These are phyloP conservation scores for Tetheella fluctuosa DNA, from an alignment of 2,888 invertebrate species.

Conservation along the genomic window DNA sequence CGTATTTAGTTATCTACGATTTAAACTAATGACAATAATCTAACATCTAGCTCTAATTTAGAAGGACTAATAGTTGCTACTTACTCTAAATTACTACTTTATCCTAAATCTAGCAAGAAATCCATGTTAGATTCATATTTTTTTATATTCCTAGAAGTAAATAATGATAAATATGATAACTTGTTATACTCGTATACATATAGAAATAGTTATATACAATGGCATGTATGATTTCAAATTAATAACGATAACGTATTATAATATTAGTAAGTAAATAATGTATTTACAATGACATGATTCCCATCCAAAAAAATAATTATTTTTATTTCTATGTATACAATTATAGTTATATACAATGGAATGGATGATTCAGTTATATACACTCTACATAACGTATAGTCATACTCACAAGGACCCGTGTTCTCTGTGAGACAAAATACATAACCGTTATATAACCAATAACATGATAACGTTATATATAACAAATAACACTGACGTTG, in stretches of 20 bases:
- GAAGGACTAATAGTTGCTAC: too few species aligned
- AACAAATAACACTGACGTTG: background rate
- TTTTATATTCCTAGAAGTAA: too few species aligned
- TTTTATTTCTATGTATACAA: background rate
- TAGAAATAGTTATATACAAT: background rate
- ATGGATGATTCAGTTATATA: constrained; percentile 42
- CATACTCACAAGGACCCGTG: constrained; percentile 82
- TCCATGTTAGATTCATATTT: too few species aligned
- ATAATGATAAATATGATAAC: too few species aligned
- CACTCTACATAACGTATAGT: constrained; percentile 44
- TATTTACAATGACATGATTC: too few species aligned
- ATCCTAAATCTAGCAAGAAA: too few species aligned
- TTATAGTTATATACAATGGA: constrained; percentile 18
- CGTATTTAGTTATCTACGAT: too few species aligned
- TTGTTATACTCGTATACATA: background rate
- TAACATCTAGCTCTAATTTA: too few species aligned
- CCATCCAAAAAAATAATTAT: too few species aligned
- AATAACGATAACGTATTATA: background rate
- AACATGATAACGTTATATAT: background rate
- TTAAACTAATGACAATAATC: too few species aligned
- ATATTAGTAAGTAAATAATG: too few species aligned
- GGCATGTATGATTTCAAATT: background rate
- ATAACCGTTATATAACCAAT: constrained; percentile 50
- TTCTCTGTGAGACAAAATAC: constrained; percentile 79
- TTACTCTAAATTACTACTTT: too few species aligned